Base-by-base conservation (phyloP, 2,113 vertebrate species). In the Mesitornis unicolor region DNA sequence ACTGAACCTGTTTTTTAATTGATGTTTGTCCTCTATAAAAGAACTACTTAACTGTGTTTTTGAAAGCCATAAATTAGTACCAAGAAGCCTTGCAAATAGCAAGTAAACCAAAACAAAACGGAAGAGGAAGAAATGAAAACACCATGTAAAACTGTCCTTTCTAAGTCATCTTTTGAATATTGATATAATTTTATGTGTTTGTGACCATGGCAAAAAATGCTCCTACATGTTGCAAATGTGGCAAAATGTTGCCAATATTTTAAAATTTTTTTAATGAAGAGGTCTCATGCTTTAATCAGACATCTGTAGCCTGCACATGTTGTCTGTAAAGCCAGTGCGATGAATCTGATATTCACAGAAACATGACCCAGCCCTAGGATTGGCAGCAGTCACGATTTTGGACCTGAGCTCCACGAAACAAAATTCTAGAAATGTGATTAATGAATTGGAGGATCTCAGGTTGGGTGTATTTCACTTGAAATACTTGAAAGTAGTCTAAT, bases 21-120 rank as follows among this genome's bases (percentile, higher is more conserved):
- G 24, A 64, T 60, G 38, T 53, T 88, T 81, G 25, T 84, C 57
- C 87, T 89, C 79, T 71, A 26, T 56, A 87, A 91, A 56, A 56
- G 29, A 90, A 42, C 36, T 51, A 45, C 11, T 31, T 57, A 53
- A 67, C 9, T 43, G n/a, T 20, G 33, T 31, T 78, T 67, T 82
- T n/a, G 29, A 92, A 89, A 86, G 29, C 13, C 21, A 75, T 26
- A 78, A 86, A 74, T 81, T 26, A 93, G 47, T 24, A 75, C 14
- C 68, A 75, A 86, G 12, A 17, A 77, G 18, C 59, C 10, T 10
- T 20, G 50, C 13, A 92, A 87, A 75, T 7, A 71, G 21, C 19
- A 84, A 64, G 28, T 45, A 81, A 83, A 94, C 28, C 18, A 61
- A 43, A 85, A 68, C 22, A 38, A 84, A 57, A 60, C 8, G 45